A percentile compares a stretch with the other conserved stretches of the same genome.
Evolutionary conservation across 2,113 vertebrate genomes (phyloP).

Genomic region (Campylomormyrus numenius): DNA sequence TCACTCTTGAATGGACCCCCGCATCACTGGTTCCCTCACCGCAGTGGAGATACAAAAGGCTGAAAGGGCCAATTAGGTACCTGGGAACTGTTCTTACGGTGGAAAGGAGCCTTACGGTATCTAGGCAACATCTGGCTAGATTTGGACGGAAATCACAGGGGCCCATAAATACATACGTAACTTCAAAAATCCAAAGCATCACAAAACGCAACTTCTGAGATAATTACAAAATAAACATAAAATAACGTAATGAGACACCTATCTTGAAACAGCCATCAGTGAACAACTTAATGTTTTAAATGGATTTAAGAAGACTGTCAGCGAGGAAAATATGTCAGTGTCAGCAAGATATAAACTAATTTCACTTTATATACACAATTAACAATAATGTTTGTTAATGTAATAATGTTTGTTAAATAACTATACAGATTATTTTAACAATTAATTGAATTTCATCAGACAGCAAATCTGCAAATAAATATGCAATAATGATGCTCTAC

Average conservation of each 20-base stretch:
- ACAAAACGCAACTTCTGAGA: background rate
- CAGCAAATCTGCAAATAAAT: background rate
- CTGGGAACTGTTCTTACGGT: background rate
- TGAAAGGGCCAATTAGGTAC: too few relatives aligned
- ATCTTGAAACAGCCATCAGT: background rate
- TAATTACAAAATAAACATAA: background rate
- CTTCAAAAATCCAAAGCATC: background rate
- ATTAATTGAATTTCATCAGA: background rate
- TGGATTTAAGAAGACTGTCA: background rate
- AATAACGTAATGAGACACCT: background rate
- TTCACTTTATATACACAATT: background rate
- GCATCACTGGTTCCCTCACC: too few relatives aligned
- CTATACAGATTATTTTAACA: background rate
- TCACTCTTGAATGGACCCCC: too few relatives aligned
- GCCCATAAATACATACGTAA: background rate
- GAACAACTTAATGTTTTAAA: background rate
- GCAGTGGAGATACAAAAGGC: too few relatives aligned
- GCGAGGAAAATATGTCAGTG: background rate
- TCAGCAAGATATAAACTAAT: background rate
- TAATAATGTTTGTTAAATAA: background rate
- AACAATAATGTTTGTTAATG: background rate
- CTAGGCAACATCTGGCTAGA: background rate
- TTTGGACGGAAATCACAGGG: background rate
- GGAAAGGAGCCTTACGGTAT: background rate
- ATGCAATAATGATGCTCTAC: background rate